Evolutionary conservation across 2,113 vertebrate genomes (phyloP).

Genomic region (Elachura formosa): DNA sequence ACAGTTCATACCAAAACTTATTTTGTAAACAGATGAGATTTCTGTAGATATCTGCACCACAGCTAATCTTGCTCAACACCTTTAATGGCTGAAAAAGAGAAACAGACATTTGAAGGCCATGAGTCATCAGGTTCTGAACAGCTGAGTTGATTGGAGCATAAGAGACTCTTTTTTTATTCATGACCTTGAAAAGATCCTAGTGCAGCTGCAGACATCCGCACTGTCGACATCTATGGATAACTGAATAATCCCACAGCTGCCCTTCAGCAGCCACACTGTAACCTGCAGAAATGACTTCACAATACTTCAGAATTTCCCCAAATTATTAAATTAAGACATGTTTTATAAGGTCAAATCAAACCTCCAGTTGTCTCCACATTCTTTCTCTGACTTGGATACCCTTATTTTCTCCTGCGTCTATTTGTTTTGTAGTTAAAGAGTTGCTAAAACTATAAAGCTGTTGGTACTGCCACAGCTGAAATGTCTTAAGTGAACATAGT

Average conservation of each 20-base stretch:
- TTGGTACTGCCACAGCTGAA: conserved; percentile 4
- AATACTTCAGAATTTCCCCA: neutral
- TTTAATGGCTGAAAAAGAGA: neutral
- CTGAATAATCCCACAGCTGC: neutral
- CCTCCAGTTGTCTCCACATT: neutral
- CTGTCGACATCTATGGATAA: neutral
- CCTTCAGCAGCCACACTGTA: neutral
- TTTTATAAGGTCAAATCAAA: neutral
- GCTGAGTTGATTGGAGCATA: neutral
- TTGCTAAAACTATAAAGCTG: neutral
- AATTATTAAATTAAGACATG: neutral
- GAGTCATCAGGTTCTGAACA: neutral
- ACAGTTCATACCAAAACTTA: neutral
- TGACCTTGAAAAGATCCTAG: neutral
- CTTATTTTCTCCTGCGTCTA: neutral
- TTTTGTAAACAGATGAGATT: neutral
- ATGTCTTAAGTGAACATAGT: neutral
- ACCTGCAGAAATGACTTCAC: neutral
- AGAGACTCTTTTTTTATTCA: neutral
- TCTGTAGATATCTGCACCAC: neutral
- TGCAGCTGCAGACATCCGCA: neutral
- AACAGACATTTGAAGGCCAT: neutral
- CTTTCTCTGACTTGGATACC: neutral
- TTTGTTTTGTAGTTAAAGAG: neutral
- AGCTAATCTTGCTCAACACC: neutral